Conservation (phyloP, 2,113 vertebrate genomes). For the Paracanthobrama guichenoti region DNA sequence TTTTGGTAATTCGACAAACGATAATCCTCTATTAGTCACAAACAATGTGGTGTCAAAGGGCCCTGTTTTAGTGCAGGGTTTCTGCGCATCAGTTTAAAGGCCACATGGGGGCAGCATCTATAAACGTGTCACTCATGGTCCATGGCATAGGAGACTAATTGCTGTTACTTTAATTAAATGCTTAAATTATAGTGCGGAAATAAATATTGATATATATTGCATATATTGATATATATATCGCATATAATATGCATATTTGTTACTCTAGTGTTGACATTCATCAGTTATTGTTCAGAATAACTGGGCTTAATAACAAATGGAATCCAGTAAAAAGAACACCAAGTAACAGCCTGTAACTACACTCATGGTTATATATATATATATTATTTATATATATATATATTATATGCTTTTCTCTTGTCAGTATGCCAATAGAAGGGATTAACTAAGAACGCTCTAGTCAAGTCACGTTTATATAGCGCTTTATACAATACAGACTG, state of each 20-base stretch:
- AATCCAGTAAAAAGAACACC: no score
- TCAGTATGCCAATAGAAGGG: background rate
- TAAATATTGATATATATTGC: background rate
- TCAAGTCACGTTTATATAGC: no score
- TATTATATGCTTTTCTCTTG: background rate
- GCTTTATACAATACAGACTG: no score
- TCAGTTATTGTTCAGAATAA: no score
- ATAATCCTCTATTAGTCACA: background rate
- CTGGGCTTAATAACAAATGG: no score
- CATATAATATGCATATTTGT: no score
- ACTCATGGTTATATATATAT: no score
- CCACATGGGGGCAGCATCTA: conserved; percentile 20
- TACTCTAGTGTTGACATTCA: no score
- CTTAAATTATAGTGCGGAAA: background rate
- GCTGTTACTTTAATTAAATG: background rate
- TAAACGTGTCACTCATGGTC: background rate
- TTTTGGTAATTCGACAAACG: background rate
- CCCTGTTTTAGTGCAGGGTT: background rate
- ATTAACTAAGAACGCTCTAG: background rate
- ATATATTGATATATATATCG: no score
- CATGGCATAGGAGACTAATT: background rate
- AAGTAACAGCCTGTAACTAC: no score
- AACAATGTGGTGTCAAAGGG: background rate
- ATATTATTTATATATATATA: no score
- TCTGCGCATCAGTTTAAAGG: background rate